Evolutionary conservation across 2,797 vertebrate genomes (phyloP), one percentile per base, ranked within the genome.

Genomic region (Vipera ursinii): DNA sequence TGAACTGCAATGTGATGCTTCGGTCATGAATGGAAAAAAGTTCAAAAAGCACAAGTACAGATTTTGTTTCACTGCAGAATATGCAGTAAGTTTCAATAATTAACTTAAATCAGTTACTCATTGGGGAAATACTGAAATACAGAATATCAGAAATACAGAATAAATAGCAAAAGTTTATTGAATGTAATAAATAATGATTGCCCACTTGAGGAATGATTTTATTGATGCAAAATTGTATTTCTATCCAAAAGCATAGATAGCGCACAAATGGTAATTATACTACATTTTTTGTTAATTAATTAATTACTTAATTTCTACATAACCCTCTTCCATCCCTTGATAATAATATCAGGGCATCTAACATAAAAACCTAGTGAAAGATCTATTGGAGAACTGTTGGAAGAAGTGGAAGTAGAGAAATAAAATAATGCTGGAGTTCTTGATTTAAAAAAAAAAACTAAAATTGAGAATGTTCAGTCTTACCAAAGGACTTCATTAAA

Each of bases 121-220:
- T 82, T 82, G 73, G 20, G 20, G 8, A 44, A 78, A 78, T 44
- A 48, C 38, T 44, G 20, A 78, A 65, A 0, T 53, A n/a, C 0
- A 91, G 88, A 85, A 92, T 56, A 63, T 38, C 38, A 38, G 38
- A 78, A 65, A 0, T 53, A n/a, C 0, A 91, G 88, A 85, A 92
- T 56, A 63, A 48, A 92, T 85, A 88, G 88, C 92, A 86, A 88
- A 92, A 88, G 69, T 94, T 94, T 93, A 65, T 60, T 91, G n/a
- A 90, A 92, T 12, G 91, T 63, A 93, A 89, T 93, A 91, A 93
- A 92, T 65, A 8, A 15, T 92, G 9, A 26, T 92, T 91, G 86
- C 90, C 93, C 93, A 48, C 88, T 1, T 93, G 89, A 93, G 90
- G 92, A 3, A 82, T 92, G 69, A 69, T 95, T 92, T 32, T 95